Percentiles rank a stretch among this genome's conserved stretches.
Conservation (phyloP, 2,888 invertebrate species). For the Hemistola chrysoprasaria region DNA sequence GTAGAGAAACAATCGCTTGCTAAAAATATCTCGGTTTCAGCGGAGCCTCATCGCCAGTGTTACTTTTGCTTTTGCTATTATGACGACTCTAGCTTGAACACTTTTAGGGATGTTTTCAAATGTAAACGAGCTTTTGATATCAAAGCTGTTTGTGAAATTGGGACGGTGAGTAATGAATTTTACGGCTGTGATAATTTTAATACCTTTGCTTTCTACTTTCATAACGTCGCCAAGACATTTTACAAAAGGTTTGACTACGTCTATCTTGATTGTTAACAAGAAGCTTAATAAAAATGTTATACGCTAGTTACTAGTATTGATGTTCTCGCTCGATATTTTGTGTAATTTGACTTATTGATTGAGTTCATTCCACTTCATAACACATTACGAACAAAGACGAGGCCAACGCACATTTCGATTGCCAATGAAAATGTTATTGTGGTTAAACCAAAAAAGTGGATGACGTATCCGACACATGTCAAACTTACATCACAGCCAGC, state of each 20-base stretch:
- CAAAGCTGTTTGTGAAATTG: constrained; percentile 23
- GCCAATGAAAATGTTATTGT: too few relatives aligned
- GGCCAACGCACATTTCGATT: background rate
- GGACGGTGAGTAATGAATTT: constrained; percentile 25
- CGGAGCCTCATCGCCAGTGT: constrained; percentile 11
- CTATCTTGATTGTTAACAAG: too few relatives aligned
- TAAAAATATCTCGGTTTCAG: constrained; percentile 16
- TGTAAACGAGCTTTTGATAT: constrained; percentile 23
- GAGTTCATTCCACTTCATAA: background rate
- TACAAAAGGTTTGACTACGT: too few relatives aligned
- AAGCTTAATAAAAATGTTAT: too few relatives aligned
- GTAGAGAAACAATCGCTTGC: constrained; percentile 11
- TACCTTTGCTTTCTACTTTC: background rate
- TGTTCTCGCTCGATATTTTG: constrained; percentile 1
- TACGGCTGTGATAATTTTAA: constrained; percentile 6
- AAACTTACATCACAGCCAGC: constrained; percentile 33
- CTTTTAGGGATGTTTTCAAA: constrained; percentile 20
- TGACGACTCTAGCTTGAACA: constrained; percentile 12
- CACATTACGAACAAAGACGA: constrained; percentile 3
- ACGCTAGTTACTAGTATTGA: too few relatives aligned
- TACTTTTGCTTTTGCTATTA: constrained; percentile 13
- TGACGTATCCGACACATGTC: background rate
- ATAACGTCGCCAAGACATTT: background rate
- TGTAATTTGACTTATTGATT: constrained; percentile 19
- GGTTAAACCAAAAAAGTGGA: constrained; percentile 3